Evolutionary conservation across 2,888 invertebrate genomes (phyloP).

Genomic region (Orchesellides sinensis): DNA sequence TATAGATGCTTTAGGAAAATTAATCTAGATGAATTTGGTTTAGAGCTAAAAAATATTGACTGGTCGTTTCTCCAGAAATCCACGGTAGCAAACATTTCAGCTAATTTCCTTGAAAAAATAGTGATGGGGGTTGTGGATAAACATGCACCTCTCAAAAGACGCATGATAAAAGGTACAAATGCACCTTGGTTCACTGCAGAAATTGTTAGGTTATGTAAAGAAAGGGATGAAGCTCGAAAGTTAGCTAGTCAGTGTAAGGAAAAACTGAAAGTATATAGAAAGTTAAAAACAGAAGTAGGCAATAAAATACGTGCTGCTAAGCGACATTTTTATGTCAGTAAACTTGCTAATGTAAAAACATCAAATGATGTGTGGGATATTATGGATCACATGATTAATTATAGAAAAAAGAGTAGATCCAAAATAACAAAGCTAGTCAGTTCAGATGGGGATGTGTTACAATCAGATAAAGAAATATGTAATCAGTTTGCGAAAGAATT

Average conservation of each 20-base stretch:
- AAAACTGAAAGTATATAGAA: not conserved
- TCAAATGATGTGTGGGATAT: conserved; percentile 9
- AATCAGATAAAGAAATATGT: conserved; percentile 16
- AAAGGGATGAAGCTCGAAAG: not conserved
- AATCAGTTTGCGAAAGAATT: conserved; percentile 22
- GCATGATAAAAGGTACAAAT: conserved; percentile 21
- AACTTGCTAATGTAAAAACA: not conserved
- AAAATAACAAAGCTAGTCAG: conserved; percentile 23
- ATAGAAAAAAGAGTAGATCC: not conserved
- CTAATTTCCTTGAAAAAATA: conserved; percentile 1
- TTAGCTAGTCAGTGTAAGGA: not conserved
- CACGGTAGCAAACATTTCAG: not conserved
- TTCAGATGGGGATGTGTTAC: not conserved
- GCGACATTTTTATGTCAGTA: not conserved
- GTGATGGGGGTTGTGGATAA: not conserved
- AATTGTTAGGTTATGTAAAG: not conserved
- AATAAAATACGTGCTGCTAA: not conserved
- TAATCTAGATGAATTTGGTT: not conserved
- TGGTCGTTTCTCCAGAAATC: not conserved
- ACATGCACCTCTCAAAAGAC: conserved; percentile 11
- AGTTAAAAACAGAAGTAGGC: not conserved
- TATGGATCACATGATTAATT: conserved; percentile 22
- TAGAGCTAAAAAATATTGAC: not conserved
- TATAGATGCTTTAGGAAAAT: conserved; percentile 11
- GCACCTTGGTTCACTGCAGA: conserved; percentile 19